phyloP scores from a whole-genome alignment of 2,888 invertebrate species.

The Antheraea assamensis region DNA sequence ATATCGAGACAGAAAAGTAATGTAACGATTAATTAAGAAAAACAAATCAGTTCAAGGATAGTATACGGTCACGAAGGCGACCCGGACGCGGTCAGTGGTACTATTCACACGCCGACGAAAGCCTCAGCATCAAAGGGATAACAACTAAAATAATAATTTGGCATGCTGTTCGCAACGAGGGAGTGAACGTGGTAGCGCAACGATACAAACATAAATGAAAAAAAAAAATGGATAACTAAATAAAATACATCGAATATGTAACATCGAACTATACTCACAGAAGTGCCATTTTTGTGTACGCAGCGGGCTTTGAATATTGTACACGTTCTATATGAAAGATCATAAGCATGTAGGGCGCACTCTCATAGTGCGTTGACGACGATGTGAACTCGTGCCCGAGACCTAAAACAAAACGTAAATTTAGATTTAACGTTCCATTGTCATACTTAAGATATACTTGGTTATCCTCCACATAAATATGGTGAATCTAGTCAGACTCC shows the following conservation, averaged over 20 bases:
- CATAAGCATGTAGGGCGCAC: conserved; percentile 69
- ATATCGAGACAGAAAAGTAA: not conserved
- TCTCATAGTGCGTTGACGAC: conserved; percentile 74
- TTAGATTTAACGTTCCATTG: not conserved
- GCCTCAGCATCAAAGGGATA: conserved; percentile 77
- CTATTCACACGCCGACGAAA: conserved; percentile 81
- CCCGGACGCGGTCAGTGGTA: conserved; percentile 76
- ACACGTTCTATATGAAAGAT: conserved; percentile 61
- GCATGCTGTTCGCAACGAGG: conserved; percentile 82
- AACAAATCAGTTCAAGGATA: conserved; percentile 77
- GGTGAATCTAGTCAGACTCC: not conserved
- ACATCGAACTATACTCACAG: conserved; percentile 74
- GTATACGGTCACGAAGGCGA: conserved; percentile 66
- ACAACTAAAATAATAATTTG: conserved; percentile 77
- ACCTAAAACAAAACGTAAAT: conserved; percentile 65
- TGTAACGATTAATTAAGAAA: conserved; percentile 42
- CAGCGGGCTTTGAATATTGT: conserved; percentile 57
- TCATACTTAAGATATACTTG: not conserved
- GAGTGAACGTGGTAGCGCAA: conserved; percentile 81
- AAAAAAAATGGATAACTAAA: conserved; percentile 65
- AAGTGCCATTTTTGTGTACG: conserved; percentile 64
- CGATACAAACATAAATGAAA: conserved; percentile 62
- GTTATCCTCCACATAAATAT: not conserved
- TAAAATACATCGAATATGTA: conserved; percentile 71
- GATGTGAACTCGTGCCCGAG: conserved; percentile 51